Base-by-base conservation (phyloP, 2,113 vertebrate genomes). In the Acinonyx jubatus region DNA sequence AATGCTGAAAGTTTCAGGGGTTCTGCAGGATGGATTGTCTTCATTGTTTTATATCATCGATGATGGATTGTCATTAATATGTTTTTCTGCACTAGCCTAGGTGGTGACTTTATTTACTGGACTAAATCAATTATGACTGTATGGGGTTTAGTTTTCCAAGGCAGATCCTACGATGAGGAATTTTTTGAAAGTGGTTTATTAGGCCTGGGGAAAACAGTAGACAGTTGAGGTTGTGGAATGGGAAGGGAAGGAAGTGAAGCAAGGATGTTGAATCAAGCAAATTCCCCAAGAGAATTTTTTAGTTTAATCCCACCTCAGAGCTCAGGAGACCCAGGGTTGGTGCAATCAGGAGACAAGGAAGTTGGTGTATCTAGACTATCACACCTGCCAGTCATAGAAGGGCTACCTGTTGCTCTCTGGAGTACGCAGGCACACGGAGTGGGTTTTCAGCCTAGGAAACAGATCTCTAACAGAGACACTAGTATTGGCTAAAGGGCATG, bases 361-460 rank as follows among this genome's bases (percentile, higher is more conserved):
- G 15, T 11, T 16, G 5, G 4, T 38, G 0, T 80, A 15, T n/a
- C 25, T 71, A 65, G 69, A 10, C 23, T 5, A 0, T 38, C 14
- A 11, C 33, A 74, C 27, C 0, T 41, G 18, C 6, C 33, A 92
- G 23, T 69, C 33, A 52, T 19, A 65, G 18, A 27, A 69, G 10
- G 21, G 12, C 7, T 79, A 19, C 4, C 19, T 71, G 16, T 12
- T 71, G 21, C 7, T 6, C 11, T 84, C 71, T 79, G 57, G 33
- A 5, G 1, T 71, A 41, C 18, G 31, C 1, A 1, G 45, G 27
- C n/a, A 73, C 2, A 29, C 12, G 21, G 5, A 36, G 2, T 69
- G 29, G 31, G 18, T 52, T 45, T 10, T 73, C 52, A 74, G 25
- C 27, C 41, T n/a, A 48, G 21, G 41, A 69, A n/a, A n/a, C 65